phyloP scores from a whole-genome alignment of 2,797 vertebrate genomes.

The Cossypha polioptera region DNA sequence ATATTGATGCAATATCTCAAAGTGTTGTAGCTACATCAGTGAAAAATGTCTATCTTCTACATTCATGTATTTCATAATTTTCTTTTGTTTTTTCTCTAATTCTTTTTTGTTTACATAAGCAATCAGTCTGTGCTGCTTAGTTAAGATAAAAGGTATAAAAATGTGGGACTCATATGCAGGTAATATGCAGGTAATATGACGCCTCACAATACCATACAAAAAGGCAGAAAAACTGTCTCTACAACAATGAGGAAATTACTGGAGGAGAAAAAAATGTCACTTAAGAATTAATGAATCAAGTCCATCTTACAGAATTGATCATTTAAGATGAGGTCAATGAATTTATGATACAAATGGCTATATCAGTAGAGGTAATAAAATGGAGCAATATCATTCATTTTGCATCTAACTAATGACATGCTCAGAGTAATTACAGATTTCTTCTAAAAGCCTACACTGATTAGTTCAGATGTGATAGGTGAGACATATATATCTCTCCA shows the following conservation, averaged over 20 bases:
- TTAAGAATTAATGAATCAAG: slow-evolving; percentile 79
- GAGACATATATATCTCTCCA: slow-evolving; percentile 49
- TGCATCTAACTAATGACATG: slow-evolving; percentile 63
- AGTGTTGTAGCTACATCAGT: neutral
- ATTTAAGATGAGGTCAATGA: slow-evolving; percentile 78
- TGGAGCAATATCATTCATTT: slow-evolving; percentile 67
- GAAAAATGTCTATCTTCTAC: neutral
- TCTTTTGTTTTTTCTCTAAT: neutral
- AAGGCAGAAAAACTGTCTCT: slow-evolving; percentile 52
- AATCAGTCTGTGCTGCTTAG: neutral
- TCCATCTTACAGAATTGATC: slow-evolving; percentile 71
- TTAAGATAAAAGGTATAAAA: neutral
- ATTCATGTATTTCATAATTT: neutral
- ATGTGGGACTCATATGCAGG: neutral
- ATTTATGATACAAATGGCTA: slow-evolving; percentile 77
- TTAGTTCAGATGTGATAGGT: slow-evolving; percentile 71
- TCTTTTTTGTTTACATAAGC: neutral
- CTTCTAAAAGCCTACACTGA: slow-evolving; percentile 69
- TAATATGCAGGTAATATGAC: neutral
- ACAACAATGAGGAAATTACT: slow-evolving; percentile 57
- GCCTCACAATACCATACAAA: slow-evolving; percentile 1
- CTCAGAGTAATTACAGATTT: slow-evolving; percentile 75
- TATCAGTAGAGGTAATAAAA: slow-evolving; percentile 75
- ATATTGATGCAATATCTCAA: neutral
- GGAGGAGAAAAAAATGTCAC: slow-evolving; percentile 66